phyloP scores from a whole-genome alignment of 2,113 vertebrate species.

The Plecturocebus donacophilus region DNA sequence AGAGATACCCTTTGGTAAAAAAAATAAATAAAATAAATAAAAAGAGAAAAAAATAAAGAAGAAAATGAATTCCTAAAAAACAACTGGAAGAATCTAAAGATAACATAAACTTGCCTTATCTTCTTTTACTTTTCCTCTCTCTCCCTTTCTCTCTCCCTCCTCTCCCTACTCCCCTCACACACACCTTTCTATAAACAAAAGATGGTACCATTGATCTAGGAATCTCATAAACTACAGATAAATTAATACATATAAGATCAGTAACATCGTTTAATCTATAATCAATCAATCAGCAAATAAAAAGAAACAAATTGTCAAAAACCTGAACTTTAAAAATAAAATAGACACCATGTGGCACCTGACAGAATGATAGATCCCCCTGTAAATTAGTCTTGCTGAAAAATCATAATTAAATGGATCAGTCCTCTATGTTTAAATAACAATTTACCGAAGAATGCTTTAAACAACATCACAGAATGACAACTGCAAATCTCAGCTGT shows the following conservation, averaged over 20 bases:
- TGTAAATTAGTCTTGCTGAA: neutral
- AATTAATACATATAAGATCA: neutral
- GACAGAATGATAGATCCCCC: neutral
- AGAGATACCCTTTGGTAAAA: neutral
- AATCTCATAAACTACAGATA: neutral
- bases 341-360: neutral
- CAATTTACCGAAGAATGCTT: neutral
- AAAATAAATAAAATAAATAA: neutral
- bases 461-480: neutral
- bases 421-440: neutral
- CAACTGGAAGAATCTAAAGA: neutral
- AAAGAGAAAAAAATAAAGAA: neutral
- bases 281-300: neutral
- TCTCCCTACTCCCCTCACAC: rapidly evolving
- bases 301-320: neutral
- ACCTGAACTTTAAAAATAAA: neutral
- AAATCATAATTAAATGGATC: neutral
- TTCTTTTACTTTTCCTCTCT: neutral
- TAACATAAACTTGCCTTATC: neutral
- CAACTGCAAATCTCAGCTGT: neutral
- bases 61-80: neutral
- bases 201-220: neutral
- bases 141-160: neutral
- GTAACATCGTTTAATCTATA: neutral
- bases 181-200: neutral